These are phyloP conservation scores for Eclectus roratus DNA, from an alignment of 2,113 vertebrate genomes.

Conservation along the genomic window DNA sequence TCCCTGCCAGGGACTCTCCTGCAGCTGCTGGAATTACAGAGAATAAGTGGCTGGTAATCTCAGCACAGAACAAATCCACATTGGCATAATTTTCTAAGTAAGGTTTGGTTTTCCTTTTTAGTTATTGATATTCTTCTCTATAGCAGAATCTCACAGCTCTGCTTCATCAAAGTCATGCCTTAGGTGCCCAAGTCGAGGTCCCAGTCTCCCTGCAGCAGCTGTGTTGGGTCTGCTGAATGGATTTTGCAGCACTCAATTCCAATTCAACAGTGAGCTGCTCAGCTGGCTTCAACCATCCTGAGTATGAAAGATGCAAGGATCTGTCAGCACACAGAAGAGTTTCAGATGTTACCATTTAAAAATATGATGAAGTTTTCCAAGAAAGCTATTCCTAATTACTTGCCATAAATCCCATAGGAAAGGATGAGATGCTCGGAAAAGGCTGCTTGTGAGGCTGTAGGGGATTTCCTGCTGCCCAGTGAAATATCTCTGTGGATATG, in stretches of 20 bases:
- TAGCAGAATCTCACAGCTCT: neutral
- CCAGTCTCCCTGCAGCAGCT: rapidly evolving
- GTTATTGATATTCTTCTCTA: neutral
- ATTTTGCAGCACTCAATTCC: neutral
- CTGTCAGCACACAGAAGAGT: neutral
- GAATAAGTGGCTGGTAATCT: neutral
- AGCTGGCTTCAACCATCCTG: neutral
- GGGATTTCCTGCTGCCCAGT: neutral
- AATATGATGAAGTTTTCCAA: neutral
- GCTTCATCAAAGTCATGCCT: neutral
- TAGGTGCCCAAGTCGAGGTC: neutral
- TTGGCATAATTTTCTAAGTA: neutral
- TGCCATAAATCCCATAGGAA: neutral
- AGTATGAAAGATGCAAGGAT: neutral
- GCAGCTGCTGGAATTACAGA: neutral
- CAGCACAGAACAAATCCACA: neutral
- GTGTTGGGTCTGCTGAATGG: neutral
- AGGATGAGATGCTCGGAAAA: neutral
- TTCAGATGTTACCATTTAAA: neutral
- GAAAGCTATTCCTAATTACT: neutral
- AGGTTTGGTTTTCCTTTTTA: neutral
- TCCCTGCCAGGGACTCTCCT: neutral
- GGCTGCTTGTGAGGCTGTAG: neutral
- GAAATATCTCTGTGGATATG: neutral
- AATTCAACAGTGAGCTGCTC: neutral